phyloP scores from a whole-genome alignment of 2,797 vertebrate genomes.

The Ctenosaura bakeri region DNA sequence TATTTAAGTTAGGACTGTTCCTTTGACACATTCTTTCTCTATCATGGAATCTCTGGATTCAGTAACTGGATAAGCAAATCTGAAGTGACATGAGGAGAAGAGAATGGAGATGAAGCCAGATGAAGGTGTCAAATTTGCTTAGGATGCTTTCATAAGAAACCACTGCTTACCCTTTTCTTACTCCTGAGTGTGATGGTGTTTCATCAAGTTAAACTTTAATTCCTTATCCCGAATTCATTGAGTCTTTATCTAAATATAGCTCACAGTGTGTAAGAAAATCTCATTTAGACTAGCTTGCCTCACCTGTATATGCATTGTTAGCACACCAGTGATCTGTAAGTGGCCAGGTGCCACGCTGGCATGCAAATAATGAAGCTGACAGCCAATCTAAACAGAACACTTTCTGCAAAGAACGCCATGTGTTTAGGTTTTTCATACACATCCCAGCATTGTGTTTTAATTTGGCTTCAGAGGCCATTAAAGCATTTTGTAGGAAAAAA shows the following conservation, averaged over 20 bases:
- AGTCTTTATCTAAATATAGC: background rate
- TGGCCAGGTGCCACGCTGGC: background rate
- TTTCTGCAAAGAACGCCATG: background rate
- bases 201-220: background rate
- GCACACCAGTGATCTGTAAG: background rate
- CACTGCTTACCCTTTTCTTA: no score
- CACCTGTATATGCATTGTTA: background rate
- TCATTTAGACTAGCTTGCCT: background rate
- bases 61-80: background rate
- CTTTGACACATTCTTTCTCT: background rate
- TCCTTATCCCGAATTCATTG: background rate
- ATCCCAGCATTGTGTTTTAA: background rate
- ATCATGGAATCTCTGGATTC: background rate
- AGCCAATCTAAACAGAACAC: background rate
- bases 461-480: background rate
- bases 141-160: background rate
- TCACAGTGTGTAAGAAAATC: background rate
- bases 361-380: background rate
- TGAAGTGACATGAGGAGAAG: background rate
- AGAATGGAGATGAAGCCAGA: background rate
- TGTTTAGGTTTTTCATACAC: background rate
- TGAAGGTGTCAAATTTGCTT: background rate
- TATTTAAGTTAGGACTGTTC: background rate
- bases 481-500: background rate
- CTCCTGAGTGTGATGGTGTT: background rate